Base-by-base conservation (phyloP, 37 sponge, comb jelly and placozoan species). In the Haliclona indistincta region DNA sequence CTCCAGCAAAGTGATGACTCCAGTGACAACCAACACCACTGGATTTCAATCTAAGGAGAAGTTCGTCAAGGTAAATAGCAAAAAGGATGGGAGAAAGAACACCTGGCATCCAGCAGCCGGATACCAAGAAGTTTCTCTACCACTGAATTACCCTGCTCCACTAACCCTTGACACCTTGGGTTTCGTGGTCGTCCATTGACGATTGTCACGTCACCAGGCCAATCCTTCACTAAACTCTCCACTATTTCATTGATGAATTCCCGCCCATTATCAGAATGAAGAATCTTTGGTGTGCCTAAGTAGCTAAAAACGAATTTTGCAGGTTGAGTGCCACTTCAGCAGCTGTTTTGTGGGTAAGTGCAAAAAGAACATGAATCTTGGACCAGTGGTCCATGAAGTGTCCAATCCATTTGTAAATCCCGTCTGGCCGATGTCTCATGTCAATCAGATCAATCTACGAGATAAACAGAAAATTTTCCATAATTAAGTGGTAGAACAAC, bases 341-440 rank as follows among this genome's bases (percentile, higher is more conserved):
- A 38, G 76, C 84, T 28, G 61, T 43, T 55, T 81, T 81, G 4
- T 64, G 65, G 66, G 25, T 77, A 37, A 75, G 53, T n/a, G 61
- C 29, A 26, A 84, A 84, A 11, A 77, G 64, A n/a, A 77, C 64
- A 58, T 53, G 65, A 23, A 73, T 61, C 53, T 68, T 75, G 56
- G 64, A 61, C 76, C 76, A 83, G 73, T 84, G 85, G 56, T 84
- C 85, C 78, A 84, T 84, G 74, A 66, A 84, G 42, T 84, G 85
- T 28, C 78, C 85, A 42, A 77, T 77, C 77, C 85, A 84, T 32
- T 77, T 33, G 65, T 77, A 84, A 25, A 63, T 32, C 8, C 78
- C 78, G 44, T 84, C 85, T 23, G 85, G 85, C 3, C 66, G n/a
- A 53, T 75, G 76, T 37, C 78, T 2, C 85, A 84, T 81, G 43